Percentiles rank a stretch among this genome's conserved stretches.
Evolutionary conservation across 2,113 vertebrate species (phyloP).

Genomic region (Ammodytes marinus): DNA sequence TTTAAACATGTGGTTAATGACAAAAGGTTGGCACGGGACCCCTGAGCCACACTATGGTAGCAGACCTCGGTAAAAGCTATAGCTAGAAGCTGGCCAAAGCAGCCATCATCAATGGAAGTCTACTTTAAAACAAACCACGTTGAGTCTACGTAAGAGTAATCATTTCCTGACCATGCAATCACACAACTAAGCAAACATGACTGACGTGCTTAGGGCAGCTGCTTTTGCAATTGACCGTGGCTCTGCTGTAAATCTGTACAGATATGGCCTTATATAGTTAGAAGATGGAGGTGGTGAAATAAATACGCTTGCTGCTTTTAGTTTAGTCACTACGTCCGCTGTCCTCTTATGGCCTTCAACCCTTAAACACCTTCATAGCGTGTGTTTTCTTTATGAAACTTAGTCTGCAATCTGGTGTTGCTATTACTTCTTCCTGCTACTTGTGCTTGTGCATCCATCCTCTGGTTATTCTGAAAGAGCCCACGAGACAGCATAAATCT

Average conservation of each 20-base stretch:
- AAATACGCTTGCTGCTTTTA: slow-evolving; percentile 7
- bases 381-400: slow-evolving; percentile 11
- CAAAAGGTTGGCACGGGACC: slow-evolving; percentile 4
- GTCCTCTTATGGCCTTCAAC: slow-evolving; percentile 13
- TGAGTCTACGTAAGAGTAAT: slow-evolving; percentile 10
- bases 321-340: slow-evolving; percentile 9
- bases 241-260: slow-evolving; percentile 32
- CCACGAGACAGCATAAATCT: slow-evolving; percentile 7
- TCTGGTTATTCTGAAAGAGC: slow-evolving; percentile 37
- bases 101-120: slow-evolving; percentile 28
- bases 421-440: slow-evolving; percentile 27
- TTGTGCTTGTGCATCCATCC: slow-evolving; percentile 15
- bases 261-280: slow-evolving; percentile 45
- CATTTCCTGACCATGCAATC: slow-evolving; percentile 26
- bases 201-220: slow-evolving; percentile 4
- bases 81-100: slow-evolving; percentile 38
- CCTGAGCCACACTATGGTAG: not conserved
- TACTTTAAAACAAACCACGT: slow-evolving; percentile 31
- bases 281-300: not conserved
- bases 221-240: slow-evolving; percentile 25
- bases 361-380: not conserved
- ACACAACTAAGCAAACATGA: slow-evolving; percentile 29
- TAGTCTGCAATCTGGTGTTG: not conserved
- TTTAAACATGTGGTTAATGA: slow-evolving; percentile 5
- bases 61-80: slow-evolving; percentile 20